Evolutionary conservation across 2,113 vertebrate genomes (phyloP), one percentile per base, ranked within the genome.

Genomic region (Oreocharis arfaki): DNA sequence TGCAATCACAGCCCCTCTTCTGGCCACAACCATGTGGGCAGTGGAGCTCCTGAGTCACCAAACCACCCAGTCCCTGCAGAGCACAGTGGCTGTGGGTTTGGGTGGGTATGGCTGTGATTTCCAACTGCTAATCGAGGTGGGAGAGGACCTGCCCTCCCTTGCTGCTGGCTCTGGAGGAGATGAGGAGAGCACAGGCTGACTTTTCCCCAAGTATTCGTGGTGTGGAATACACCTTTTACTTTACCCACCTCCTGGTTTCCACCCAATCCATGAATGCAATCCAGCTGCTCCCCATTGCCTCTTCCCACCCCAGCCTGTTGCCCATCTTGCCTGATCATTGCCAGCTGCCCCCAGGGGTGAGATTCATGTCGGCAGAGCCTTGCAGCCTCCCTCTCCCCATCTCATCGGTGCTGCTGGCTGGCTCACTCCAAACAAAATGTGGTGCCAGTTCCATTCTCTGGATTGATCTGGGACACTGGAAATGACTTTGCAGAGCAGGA

Each of bases 51-150:
- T 8, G 5, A 44, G 16, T 50, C 14, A 53, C 42, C 1, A 39
- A 55, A 35, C 3, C 1, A 2, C 30, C 42, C 13, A 2, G 24
- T 22, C 10, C 46, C 35, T 81, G 39, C 39, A 59, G 42, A n/a
- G 10, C 11, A 4, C 13, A 14, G 4, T 13, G 16, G 24, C n/a
- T 42, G n/a, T n/a, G 13, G 47, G 15, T 70, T 92, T 69, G 32
- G 14, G 41, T 17, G 19, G 16, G 7, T 11, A 10, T 22, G 49
- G 26, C 39, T 76, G 39, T 3, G 3, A 6, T 22, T 37, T 56
- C 27, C 3, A 13, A 0, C 23, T 64, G 11, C 55, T 24, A 5
- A 19, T 3, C 0, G 0, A 56, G 44, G 10, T 9, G 3, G 16
- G 6, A 89, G 9, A 59, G 13, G 33, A 41, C 26, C 52, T 56